Base-by-base conservation (phyloP, 2,888 invertebrate genomes). In the Rhabditoides inermis region DNA sequence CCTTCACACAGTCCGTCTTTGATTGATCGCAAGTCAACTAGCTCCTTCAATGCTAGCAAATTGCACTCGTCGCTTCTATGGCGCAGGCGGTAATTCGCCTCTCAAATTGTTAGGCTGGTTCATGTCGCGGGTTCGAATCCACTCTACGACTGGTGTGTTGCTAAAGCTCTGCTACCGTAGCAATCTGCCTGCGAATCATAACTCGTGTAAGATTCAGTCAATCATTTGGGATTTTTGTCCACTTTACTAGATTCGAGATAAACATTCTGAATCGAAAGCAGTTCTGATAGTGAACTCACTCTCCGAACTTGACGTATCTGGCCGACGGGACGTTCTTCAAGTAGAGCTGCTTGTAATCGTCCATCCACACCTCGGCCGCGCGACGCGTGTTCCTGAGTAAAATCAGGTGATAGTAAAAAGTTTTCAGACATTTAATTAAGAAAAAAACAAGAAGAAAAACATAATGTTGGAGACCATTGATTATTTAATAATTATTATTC, bases 351-450 rank as follows among this genome's bases (percentile, higher is more conserved):
- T 95, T 95, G 80, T 89, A 98, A 59, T 91, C 90, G 77, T 94
- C 95, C 92, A 98, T 92, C 95, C 95, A 98, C 12, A 98, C 95
- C 80, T 95, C 95, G 0, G 95, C 95, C 0, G 94, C 94, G 62
- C 98, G 82, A 51, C 94, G 82, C 1, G 94, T 95, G 79, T 98
- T 98, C 56, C 81, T 80, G 65, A 46, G 55, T 39, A 26, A 40
- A 40, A 42, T 18, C 10, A 25, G 25, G 15, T 25, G 26, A 25
- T 10, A 26, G 18, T 44, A 25, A 42, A 26, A 40, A 20, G 20
- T 15, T 15, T n/a, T 20, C 15, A 15, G 20, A 20, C n/a, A n/a
- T 7, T 40, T n/a, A n/a, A n/a, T 6, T 15, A 12, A 12, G 7
- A 40, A 18, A 40, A 40, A 12, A n/a, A 39, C 1, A 25, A 35